Conservation (phyloP, 1,140 invertebrate species). For the Trachymyrmex septentrionalis region DNA sequence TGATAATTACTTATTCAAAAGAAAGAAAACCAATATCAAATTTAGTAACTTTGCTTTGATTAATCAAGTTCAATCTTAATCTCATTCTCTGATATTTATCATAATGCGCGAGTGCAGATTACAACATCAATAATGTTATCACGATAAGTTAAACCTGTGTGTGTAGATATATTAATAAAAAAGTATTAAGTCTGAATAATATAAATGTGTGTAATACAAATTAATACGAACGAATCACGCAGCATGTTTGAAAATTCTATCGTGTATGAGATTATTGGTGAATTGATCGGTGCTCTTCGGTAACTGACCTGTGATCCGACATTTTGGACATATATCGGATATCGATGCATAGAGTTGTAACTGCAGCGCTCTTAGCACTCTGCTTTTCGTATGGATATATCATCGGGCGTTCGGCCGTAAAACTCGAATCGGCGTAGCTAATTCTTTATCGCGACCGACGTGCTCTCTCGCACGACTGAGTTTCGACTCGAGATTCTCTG, state of each 20-base stretch:
- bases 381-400: slow-evolving; percentile 48
- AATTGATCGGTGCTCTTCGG: slow-evolving; percentile 51
- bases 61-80: too few species aligned
- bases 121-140: background rate
- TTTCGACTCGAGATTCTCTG: slow-evolving; percentile 34
- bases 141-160: background rate
- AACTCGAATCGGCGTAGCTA: slow-evolving; percentile 45
- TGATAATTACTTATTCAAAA: too few species aligned
- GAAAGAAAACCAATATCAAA: too few species aligned
- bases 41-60: too few species aligned
- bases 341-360: slow-evolving; percentile 56
- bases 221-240: background rate
- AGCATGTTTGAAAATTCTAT: slow-evolving; percentile 49
- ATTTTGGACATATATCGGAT: slow-evolving; percentile 38
- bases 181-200: background rate
- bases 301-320: slow-evolving; percentile 54
- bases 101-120: background rate
- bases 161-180: background rate
- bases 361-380: slow-evolving; percentile 39
- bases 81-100: too few species aligned
- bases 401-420: slow-evolving; percentile 35
- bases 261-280: slow-evolving; percentile 24
- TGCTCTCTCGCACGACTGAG: background rate
- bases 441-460: slow-evolving; percentile 47
- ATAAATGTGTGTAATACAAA: background rate